These are phyloP conservation scores for Pegea sp. DNA, from an alignment of 23 tunicate species.

Conservation along the genomic window DNA sequence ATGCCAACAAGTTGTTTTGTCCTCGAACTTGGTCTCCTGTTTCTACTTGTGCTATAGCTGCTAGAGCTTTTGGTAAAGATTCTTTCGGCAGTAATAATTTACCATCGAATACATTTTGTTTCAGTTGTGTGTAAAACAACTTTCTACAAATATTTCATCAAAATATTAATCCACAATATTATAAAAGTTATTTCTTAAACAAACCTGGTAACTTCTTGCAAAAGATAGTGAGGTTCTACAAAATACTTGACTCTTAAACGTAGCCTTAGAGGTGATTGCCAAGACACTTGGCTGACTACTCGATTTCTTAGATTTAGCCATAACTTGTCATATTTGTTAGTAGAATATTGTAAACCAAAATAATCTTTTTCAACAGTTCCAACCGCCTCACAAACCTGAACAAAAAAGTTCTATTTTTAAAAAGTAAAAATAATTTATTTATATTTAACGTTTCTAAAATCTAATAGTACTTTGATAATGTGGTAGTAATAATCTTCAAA, in stretches of 20 bases:
- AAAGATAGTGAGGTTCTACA: constrained; percentile 37
- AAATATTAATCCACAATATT: background rate
- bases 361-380: constrained; percentile 71
- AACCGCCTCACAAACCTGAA: constrained; percentile 39
- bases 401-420: background rate
- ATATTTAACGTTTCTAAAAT: too few relatives aligned
- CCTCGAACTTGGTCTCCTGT: constrained; percentile 7
- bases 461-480: too few relatives aligned
- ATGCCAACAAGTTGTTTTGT: constrained; percentile 2
- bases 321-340: constrained; percentile 16
- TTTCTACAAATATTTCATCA: too few relatives aligned
- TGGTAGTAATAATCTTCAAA: too few relatives aligned
- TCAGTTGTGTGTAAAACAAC: constrained; percentile 37
- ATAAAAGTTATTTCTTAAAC: background rate
- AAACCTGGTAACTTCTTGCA: constrained; percentile 62
- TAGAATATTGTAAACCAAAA: constrained; percentile 38
- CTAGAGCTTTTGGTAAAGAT: constrained; percentile 9
- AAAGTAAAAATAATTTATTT: background rate
- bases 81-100: constrained; percentile 11
- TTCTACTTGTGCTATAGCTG: constrained; percentile 29
- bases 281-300: constrained; percentile 28
- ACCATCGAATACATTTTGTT: constrained; percentile 35
- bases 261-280: constrained; percentile 38
- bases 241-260: constrained; percentile 43
- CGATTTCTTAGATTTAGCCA: constrained; percentile 61